Percentiles rank a stretch among this genome's conserved stretches.
These are phyloP conservation scores for Nephrotoma flavescens DNA, from an alignment of 2,888 invertebrate species.

Conservation along the genomic window DNA sequence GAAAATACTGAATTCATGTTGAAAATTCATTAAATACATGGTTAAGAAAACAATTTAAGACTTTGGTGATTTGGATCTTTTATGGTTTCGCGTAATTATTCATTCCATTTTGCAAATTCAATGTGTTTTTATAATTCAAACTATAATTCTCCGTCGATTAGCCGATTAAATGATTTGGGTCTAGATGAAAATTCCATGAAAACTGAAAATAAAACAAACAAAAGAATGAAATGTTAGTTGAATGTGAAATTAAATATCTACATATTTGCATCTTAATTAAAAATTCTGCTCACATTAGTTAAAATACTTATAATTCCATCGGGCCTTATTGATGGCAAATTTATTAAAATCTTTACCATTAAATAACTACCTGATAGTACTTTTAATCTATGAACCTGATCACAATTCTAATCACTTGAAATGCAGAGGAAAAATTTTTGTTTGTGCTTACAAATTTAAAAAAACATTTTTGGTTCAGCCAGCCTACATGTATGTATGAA, in stretches of 20 bases:
- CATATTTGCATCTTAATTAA: no score
- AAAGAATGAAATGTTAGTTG: not conserved
- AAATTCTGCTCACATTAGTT: no score
- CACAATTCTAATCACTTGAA: no score
- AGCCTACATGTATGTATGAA: no score
- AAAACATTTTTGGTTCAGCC: no score
- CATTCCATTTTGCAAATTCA: not conserved
- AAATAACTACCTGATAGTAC: no score
- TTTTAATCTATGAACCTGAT: no score
- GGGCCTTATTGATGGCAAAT: no score
- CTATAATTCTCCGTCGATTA: not conserved
- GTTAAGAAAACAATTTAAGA: not conserved
- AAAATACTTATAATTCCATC: no score
- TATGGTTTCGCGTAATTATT: not conserved
- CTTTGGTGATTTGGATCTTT: not conserved
- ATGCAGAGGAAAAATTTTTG: no score
- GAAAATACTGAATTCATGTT: conserved; percentile 33
- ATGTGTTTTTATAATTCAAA: not conserved
- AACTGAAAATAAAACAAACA: not conserved
- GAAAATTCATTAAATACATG: not conserved
- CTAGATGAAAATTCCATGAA: not conserved
- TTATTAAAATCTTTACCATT: no score
- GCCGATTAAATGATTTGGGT: not conserved
- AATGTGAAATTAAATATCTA: not conserved
- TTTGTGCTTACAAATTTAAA: no score